Evolutionary conservation across 1,140 invertebrate species (phyloP).

Genomic region (Wasmannia auropunctata): DNA sequence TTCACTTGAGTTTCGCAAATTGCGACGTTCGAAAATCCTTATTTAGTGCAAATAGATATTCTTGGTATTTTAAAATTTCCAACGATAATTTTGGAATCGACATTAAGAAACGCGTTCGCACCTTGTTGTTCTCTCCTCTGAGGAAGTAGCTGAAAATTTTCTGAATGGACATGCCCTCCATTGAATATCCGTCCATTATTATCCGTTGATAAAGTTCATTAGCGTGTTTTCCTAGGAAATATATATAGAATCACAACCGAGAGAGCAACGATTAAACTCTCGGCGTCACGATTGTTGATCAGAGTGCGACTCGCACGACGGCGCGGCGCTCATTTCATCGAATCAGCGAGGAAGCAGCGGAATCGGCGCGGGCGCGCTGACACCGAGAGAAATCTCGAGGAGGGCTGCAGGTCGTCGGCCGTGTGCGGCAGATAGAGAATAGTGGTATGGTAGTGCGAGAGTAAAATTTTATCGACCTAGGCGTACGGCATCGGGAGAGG

Average conservation of each 20-base stretch:
- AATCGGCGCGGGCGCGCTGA: neutral
- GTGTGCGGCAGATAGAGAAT: neutral
- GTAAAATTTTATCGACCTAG: constrained; percentile 77
- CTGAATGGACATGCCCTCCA: neutral
- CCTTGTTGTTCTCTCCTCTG: neutral
- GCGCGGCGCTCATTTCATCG: neutral
- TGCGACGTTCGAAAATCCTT: no score
- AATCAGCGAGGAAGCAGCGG: neutral
- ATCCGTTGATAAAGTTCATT: no score
- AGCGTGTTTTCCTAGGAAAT: neutral
- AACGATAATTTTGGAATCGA: neutral
- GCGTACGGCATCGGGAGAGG: neutral
- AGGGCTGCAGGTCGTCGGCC: neutral
- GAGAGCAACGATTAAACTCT: neutral
- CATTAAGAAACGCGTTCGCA: neutral
- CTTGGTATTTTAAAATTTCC: no score
- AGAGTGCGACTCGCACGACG: constrained; percentile 22
- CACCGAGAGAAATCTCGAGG: constrained; percentile 34
- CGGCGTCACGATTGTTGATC: constrained; percentile 1
- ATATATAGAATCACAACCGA: neutral
- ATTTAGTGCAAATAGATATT: no score
- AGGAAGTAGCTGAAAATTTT: neutral
- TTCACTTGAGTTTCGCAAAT: no score
- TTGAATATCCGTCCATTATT: no score
- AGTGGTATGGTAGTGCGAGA: constrained; percentile 11